Percentiles rank a stretch among this genome's conserved stretches.
Conservation (phyloP, 2,797 vertebrate genomes). For the Acipenser ruthenus region DNA sequence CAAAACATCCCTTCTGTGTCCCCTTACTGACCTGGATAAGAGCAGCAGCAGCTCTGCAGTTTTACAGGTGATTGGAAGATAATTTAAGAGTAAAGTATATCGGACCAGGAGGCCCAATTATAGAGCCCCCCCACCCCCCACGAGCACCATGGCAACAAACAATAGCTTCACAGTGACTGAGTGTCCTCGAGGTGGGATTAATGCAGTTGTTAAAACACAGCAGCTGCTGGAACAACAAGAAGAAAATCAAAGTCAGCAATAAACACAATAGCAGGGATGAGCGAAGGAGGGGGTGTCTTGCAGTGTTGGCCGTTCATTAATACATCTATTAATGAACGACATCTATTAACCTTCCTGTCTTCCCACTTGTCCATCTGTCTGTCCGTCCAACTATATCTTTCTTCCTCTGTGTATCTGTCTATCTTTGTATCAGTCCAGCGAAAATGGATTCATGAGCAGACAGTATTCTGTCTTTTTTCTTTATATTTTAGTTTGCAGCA, state of each 20-base stretch:
- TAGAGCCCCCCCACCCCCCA: constrained; percentile 5
- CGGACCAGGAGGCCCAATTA: constrained; percentile 9
- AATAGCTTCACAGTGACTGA: constrained; percentile 12
- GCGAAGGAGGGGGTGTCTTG: too few species aligned
- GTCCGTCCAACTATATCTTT: too few species aligned
- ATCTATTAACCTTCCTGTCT: too few species aligned
- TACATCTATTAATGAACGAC: too few species aligned
- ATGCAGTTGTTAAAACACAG: constrained; percentile 19
- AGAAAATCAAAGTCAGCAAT: constrained; percentile 7
- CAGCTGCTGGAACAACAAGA: constrained; percentile 9
- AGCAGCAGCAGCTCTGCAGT: constrained; percentile 3
- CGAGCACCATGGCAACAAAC: constrained; percentile 9
- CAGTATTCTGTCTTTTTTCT: too few species aligned
- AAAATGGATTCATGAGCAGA: too few species aligned
- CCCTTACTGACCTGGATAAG: not conserved
- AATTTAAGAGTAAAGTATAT: constrained; percentile 12
- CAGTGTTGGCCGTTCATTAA: too few species aligned
- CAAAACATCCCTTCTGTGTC: too few species aligned
- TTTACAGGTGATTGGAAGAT: not conserved
- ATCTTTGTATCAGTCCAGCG: too few species aligned
- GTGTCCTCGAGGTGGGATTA: constrained; percentile 17
- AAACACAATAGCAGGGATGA: constrained; percentile 9
- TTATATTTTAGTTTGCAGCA: too few species aligned
- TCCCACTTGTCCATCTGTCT: too few species aligned
- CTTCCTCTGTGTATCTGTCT: too few species aligned